These are phyloP conservation scores for Pheosia gnoma DNA, from an alignment of 2,888 invertebrate species.

Conservation along the genomic window DNA sequence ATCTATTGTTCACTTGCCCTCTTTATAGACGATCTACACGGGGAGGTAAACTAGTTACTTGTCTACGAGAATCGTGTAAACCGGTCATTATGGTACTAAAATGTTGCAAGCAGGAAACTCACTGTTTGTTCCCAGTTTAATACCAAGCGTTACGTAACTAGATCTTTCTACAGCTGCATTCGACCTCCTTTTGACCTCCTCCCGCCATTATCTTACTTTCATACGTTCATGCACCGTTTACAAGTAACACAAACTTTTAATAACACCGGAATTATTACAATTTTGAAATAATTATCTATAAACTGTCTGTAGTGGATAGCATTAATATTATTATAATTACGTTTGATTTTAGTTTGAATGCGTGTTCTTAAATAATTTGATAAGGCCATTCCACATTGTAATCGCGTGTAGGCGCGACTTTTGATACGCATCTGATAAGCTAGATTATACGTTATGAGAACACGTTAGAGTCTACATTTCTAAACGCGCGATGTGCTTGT, in stretches of 20 bases:
- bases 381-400: background rate
- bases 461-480: too few relatives aligned
- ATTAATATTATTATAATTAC: background rate
- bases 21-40: too few relatives aligned
- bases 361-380: background rate
- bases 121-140: conserved; percentile 25
- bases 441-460: too few relatives aligned
- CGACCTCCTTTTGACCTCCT: conserved; percentile 37
- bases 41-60: too few relatives aligned
- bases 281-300: background rate
- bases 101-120: conserved; percentile 43
- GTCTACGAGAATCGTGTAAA: too few relatives aligned
- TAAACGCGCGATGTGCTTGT: too few relatives aligned
- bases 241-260: background rate
- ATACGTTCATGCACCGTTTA: background rate
- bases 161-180: conserved; percentile 36
- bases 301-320: background rate
- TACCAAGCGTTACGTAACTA: conserved; percentile 25
- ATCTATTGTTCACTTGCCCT: too few relatives aligned
- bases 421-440: too few relatives aligned
- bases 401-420: too few relatives aligned
- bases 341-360: background rate
- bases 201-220: conserved; percentile 29
- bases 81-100: conserved; percentile 17
- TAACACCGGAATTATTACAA: conserved; percentile 9